Conservation (phyloP, 37 sponge, comb jelly and placozoan genomes). For the Chondrilla cf. caribensis region DNA sequence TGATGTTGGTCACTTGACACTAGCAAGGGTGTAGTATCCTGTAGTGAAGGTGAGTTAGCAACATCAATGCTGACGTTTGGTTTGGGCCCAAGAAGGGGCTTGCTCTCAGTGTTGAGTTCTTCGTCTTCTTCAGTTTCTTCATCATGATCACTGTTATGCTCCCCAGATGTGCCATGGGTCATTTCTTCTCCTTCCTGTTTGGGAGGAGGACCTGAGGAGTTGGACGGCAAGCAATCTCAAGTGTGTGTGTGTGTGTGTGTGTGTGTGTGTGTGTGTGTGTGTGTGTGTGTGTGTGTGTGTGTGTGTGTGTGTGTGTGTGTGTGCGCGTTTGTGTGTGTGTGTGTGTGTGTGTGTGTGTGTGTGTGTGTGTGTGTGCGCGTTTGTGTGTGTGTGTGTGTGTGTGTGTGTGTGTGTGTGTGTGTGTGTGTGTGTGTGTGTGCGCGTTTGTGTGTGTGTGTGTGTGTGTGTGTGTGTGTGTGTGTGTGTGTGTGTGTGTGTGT, state of each 20-base stretch:
- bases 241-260: constrained; percentile 11
- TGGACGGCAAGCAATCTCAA: background rate
- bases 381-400: background rate
- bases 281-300: too few relatives aligned
- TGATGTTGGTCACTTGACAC: background rate
- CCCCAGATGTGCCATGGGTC: background rate
- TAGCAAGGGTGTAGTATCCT: background rate
- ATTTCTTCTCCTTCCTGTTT: constrained; percentile 14
- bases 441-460: too few relatives aligned
- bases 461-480: background rate
- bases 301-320: too few relatives aligned
- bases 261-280: background rate
- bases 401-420: constrained; percentile 9
- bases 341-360: too few relatives aligned
- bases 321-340: too few relatives aligned
- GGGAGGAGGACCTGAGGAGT: constrained; percentile 19
- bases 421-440: background rate
- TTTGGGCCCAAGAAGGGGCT: background rate
- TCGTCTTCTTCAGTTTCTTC: background rate
- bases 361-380: background rate
- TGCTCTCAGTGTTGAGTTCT: background rate
- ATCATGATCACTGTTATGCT: background rate
- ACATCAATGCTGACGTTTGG: background rate
- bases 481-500: too few relatives aligned
- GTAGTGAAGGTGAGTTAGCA: background rate